Conservation (phyloP, 2,113 vertebrate genomes). For the Grantiella picta region DNA sequence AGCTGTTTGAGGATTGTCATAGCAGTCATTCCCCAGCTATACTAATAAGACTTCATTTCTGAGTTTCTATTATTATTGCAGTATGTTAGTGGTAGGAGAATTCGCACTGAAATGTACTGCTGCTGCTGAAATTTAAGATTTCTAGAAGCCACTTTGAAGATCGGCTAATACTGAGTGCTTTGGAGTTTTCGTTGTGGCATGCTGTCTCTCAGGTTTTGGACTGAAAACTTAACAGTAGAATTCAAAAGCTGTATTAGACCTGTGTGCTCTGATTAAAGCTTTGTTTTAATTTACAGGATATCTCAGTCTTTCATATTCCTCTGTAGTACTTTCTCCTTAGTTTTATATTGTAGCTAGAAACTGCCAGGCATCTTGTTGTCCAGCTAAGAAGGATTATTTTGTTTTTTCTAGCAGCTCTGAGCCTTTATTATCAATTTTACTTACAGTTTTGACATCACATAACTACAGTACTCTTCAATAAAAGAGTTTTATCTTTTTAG, state of each 20-base stretch:
- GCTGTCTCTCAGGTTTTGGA: background rate
- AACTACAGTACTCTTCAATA: background rate
- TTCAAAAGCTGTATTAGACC: background rate
- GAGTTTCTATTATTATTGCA: background rate
- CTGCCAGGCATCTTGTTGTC: background rate
- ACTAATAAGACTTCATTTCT: background rate
- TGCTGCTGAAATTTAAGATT: background rate
- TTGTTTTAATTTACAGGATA: background rate
- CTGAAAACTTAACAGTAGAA: background rate
- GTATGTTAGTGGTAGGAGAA: background rate
- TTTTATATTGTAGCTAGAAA: background rate
- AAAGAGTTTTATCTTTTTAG: background rate
- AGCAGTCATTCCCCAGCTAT: background rate
- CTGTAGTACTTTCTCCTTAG: background rate
- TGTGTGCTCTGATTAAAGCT: background rate
- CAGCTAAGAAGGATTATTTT: constrained; percentile 10
- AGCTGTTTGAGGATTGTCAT: background rate
- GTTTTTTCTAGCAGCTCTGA: background rate
- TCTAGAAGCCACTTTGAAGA: background rate
- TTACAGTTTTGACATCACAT: background rate
- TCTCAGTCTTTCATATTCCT: background rate
- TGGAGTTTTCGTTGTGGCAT: background rate
- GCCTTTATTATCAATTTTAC: background rate
- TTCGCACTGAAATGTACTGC: background rate
- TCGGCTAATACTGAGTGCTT: background rate